Conservation (phyloP, 2,888 invertebrate species). For the Gari tellinella region DNA sequence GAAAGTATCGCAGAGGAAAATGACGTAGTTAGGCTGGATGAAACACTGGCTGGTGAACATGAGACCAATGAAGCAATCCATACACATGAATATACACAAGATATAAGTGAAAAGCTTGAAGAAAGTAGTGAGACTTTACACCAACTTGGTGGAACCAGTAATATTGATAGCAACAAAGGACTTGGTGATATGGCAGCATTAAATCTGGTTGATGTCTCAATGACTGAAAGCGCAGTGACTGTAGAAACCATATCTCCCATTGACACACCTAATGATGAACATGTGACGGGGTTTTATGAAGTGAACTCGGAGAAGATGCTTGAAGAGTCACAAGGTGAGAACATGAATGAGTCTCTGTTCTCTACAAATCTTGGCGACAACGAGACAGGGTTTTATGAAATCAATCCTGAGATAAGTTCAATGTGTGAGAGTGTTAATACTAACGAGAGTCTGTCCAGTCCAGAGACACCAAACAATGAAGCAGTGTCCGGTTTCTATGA, state of each 20-base stretch:
- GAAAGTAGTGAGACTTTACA: no score
- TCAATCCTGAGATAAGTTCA: constrained; percentile 19
- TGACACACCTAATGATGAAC: constrained; percentile 49
- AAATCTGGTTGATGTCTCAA: constrained; percentile 3
- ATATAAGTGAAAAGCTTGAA: no score
- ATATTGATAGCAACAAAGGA: not conserved
- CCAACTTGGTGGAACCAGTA: no score
- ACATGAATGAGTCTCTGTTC: constrained; percentile 13
- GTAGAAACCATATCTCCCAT: constrained; percentile 38
- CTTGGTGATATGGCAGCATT: not conserved
- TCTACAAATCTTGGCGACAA: constrained; percentile 50
- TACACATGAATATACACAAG: no score
- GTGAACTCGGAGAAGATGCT: constrained; percentile 36
- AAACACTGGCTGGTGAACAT: no score
- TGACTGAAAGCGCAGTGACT: constrained; percentile 44
- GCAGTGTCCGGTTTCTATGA: constrained; percentile 38
- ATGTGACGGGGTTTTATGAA: constrained; percentile 52
- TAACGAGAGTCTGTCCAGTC: constrained; percentile 28
- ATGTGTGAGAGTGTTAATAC: constrained; percentile 23
- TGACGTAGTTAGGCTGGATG: no score
- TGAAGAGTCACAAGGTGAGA: not conserved
- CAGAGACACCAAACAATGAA: constrained; percentile 40
- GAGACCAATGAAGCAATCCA: no score
- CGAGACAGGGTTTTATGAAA: constrained; percentile 52
- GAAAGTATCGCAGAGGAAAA: not conserved